phyloP scores from a whole-genome alignment of 2,888 invertebrate genomes.

The Tetranychus truncatus region DNA sequence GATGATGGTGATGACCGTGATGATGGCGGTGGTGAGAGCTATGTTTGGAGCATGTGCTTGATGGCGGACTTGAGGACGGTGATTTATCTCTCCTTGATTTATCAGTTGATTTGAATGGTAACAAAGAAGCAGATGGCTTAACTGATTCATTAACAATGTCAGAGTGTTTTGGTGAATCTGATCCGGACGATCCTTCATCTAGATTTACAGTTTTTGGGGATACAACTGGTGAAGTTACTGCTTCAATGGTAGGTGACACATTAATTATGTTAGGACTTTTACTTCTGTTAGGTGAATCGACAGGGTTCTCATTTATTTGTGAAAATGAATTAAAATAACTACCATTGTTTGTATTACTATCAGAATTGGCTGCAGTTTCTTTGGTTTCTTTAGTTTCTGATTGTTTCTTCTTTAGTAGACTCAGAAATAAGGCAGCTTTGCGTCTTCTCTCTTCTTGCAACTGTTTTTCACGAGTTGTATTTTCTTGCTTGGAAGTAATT shows the following conservation, averaged over 20 bases:
- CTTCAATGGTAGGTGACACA: not conserved
- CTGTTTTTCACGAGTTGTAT: slow-evolving; percentile 33
- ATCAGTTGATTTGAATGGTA: not conserved
- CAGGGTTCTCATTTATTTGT: not conserved
- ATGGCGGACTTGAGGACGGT: not conserved
- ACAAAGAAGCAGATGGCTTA: not conserved
- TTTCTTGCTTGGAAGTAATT: slow-evolving; percentile 33
- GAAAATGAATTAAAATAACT: not conserved
- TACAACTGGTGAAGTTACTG: not conserved
- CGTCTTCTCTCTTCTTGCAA: slow-evolving; percentile 47
- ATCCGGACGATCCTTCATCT: not conserved
- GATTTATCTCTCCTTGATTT: not conserved
- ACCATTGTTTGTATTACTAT: not conserved
- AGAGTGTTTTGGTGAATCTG: not conserved
- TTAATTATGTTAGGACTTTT: not conserved
- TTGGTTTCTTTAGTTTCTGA: not conserved
- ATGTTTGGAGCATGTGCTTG: not conserved
- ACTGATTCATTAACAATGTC: not conserved
- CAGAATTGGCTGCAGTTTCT: not conserved
- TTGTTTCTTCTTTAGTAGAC: slow-evolving; percentile 24
- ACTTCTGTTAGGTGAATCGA: not conserved
- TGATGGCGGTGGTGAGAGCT: not conserved
- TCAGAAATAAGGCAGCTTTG: slow-evolving; percentile 61
- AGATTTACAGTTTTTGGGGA: not conserved
- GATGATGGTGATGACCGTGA: slow-evolving; percentile 9